Evolutionary conservation across 1,140 invertebrate genomes (phyloP), one percentile per base, ranked within the genome.

Genomic region (Lycorma delicatula): DNA sequence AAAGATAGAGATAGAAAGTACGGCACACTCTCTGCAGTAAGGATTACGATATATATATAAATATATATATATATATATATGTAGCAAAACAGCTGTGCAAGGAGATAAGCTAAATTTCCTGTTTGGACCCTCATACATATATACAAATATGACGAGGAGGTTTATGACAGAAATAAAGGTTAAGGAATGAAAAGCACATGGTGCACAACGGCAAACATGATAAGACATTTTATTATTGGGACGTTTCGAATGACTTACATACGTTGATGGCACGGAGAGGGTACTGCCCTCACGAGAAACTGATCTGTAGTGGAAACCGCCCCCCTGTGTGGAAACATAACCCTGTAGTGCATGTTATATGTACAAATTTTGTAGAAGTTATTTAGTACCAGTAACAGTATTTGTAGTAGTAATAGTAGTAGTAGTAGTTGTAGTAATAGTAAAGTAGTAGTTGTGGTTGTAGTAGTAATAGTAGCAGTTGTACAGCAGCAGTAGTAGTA

Each of bases 211-310:
- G 36, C 16, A 26, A 62, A 53, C 56, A 56, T 52, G 54, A 57
- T 44, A 16, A 44, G n/a, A n/a, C 41, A 44, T 44, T 22, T 20
- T 44, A 44, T 16, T 3, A 2, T 16, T 44, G 47, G 55, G 41
- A 29, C 54, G 46, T 38, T 28, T 25, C 29, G 23, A 28, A n/a
- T 26, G 59, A 74, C 75, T 77, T 77, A 77, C 75, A 74, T 77
- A 77, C 67, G 82, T 77, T 63, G 83, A 82, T 69, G 83, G 84
- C 74, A 85, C 84, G 72, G 83, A 85, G 70, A 85, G 77, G 74
- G 81, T 85, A 73, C 83, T 85, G 76, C 83, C 83, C 72, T 76
- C 72, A 60, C 74, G 71, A 60, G 74, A 75, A 65, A 75, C 74
- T 60, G 74, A 74, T 65, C 75, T 71, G 73, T 75, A 76, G 66